Conservation (phyloP, 2,113 vertebrate genomes). For the Ondatra zibethicus region DNA sequence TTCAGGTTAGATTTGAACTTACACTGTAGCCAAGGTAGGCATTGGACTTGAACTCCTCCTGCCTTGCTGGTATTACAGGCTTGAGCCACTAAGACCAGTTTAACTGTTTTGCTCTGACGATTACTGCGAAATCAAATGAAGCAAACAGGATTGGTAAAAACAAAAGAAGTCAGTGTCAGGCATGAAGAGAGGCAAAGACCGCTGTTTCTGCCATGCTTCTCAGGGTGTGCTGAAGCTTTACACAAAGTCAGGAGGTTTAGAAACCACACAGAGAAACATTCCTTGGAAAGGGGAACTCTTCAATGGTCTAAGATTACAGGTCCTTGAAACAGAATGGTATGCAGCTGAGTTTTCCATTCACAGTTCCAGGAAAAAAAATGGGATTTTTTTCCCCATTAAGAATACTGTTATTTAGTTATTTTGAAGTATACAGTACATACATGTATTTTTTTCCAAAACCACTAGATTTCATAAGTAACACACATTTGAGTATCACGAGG, state of each 20-base stretch:
- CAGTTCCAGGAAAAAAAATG: constrained; percentile 84
- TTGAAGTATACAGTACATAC: constrained; percentile 78
- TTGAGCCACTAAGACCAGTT: neutral
- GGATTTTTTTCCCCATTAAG: constrained; percentile 78
- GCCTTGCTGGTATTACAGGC: neutral
- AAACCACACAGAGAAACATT: constrained; percentile 82
- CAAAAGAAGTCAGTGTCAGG: constrained; percentile 8
- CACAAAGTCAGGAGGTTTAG: constrained; percentile 78
- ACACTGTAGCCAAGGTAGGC: neutral
- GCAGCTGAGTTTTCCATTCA: constrained; percentile 82
- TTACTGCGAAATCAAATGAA: constrained; percentile 38
- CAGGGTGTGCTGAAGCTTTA: constrained; percentile 67
- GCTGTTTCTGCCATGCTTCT: constrained; percentile 61
- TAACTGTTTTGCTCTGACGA: constrained; percentile 23
- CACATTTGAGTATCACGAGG: constrained; percentile 54
- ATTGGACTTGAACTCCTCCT: neutral
- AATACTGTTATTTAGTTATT: constrained; percentile 82
- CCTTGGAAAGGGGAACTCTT: constrained; percentile 82
- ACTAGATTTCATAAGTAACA: constrained; percentile 69
- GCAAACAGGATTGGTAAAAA: neutral
- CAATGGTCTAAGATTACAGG: constrained; percentile 84
- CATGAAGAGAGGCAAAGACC: constrained; percentile 26
- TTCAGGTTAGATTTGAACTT: neutral
- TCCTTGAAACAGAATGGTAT: constrained; percentile 82
- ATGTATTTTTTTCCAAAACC: constrained; percentile 65